Conservation (phyloP, 2,113 vertebrate species). For the Riparia riparia region DNA sequence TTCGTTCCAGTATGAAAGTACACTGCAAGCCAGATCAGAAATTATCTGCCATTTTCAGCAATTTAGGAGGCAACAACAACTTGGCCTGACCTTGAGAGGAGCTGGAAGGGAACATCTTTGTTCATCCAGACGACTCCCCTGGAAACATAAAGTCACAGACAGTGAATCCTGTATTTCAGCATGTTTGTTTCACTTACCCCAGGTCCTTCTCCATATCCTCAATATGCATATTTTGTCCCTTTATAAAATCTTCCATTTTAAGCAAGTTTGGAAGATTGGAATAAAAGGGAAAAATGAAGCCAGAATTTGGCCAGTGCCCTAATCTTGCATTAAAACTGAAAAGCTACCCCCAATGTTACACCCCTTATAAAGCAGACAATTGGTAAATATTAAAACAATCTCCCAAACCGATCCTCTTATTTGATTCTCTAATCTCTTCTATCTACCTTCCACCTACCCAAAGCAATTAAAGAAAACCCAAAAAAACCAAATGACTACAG, state of each 20-base stretch:
- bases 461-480: background rate
- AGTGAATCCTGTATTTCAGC: background rate
- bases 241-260: background rate
- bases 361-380: background rate
- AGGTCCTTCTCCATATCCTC: background rate
- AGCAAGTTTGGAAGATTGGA: background rate
- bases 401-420: background rate
- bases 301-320: background rate
- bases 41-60: background rate
- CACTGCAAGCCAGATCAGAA: background rate
- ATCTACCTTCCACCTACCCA: background rate
- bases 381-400: background rate
- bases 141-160: slow-evolving; percentile 38
- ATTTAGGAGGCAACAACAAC: background rate
- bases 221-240: background rate
- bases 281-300: background rate
- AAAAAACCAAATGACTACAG: background rate
- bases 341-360: background rate
- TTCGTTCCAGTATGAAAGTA: background rate
- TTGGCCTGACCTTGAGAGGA: slow-evolving; percentile 82
- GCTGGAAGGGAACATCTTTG: slow-evolving; percentile 88
- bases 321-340: background rate
- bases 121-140: slow-evolving; percentile 89
- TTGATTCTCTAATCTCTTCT: background rate
- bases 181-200: background rate